These are phyloP conservation scores for Mizuhopecten yessoensis DNA, from an alignment of 1,140 invertebrate genomes.

Conservation along the genomic window DNA sequence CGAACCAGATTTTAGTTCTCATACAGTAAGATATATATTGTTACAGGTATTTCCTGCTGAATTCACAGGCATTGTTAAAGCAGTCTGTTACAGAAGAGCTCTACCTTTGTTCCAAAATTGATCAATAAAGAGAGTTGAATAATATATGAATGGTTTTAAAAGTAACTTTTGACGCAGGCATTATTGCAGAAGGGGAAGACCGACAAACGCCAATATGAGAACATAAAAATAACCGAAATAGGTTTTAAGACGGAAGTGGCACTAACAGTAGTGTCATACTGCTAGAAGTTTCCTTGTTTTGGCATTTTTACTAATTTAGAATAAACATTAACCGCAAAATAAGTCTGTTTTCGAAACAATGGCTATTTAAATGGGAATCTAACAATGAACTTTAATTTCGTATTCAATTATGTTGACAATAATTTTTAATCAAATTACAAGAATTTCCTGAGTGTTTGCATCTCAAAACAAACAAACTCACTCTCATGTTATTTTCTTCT, in stretches of 20 bases:
- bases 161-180: constrained; percentile 18
- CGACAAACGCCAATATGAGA: not conserved
- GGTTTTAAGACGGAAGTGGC: not conserved
- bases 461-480: too few relatives aligned
- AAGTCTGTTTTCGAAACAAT: too few relatives aligned
- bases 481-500: too few relatives aligned
- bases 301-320: too few relatives aligned
- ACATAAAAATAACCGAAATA: not conserved
- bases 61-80: not conserved
- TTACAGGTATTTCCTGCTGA: not conserved
- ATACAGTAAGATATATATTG: not conserved
- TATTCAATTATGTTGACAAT: too few relatives aligned
- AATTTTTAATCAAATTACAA: too few relatives aligned
- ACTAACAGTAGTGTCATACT: not conserved
- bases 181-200: not conserved
- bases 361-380: too few relatives aligned
- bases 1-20: constrained; percentile 25
- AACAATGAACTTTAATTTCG: too few relatives aligned
- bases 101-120: not conserved
- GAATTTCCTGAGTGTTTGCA: too few relatives aligned
- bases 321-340: too few relatives aligned
- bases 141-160: constrained; percentile 26
- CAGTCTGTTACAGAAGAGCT: not conserved
- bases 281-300: too few relatives aligned
- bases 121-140: not conserved